Base-by-base conservation (phyloP, 1,140 invertebrate species). In the Drosophila guanche region DNA sequence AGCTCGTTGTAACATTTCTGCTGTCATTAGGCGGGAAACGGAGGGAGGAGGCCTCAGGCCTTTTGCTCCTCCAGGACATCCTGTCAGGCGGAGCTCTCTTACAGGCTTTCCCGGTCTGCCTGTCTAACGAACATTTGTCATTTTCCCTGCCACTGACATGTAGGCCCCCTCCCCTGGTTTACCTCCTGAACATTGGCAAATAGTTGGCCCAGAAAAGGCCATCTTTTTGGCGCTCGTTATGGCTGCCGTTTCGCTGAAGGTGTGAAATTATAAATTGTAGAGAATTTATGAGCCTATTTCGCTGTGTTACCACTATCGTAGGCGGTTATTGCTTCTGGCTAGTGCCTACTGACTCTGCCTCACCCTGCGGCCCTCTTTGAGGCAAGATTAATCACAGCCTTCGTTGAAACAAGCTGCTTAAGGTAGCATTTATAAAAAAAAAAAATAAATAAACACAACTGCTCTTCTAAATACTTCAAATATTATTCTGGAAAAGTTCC, bases 261-360 rank as follows among this genome's bases (percentile, higher is more conserved):
- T 84, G 80, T 84, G 80, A 84, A 84, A 84, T 84, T 84, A 84
- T 84, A 84, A 84, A 86, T 84, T 84, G 81, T 61, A 25, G 55
- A 53, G 43, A 86, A 84, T 84, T 84, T 84, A 84, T 84, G 80
- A 59, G 76, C 66, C 77, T 73, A 86, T 73, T 76, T 72, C 53
- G 52, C 52, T 67, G 48, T 56, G 59, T 73, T 69, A 50, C 66
- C 67, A 47, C 51, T 43, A 63, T 47, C 23, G 40, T 71, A 60
- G 58, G 71, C 76, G 55, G 63, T 76, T 62, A 81, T 62, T 69
- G 56, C 68, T 54, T 40, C 33, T 37, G 33, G 7, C 33, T 4
- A 8, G 7, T 33, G 29, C 29, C 33, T 4, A 20, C 7, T 12
- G 33, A 3, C 33, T 37, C 3, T 37, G 10, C 3, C 33, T 37